Conservation (phyloP, 2,113 vertebrate genomes). For the Mustelus asterias region DNA sequence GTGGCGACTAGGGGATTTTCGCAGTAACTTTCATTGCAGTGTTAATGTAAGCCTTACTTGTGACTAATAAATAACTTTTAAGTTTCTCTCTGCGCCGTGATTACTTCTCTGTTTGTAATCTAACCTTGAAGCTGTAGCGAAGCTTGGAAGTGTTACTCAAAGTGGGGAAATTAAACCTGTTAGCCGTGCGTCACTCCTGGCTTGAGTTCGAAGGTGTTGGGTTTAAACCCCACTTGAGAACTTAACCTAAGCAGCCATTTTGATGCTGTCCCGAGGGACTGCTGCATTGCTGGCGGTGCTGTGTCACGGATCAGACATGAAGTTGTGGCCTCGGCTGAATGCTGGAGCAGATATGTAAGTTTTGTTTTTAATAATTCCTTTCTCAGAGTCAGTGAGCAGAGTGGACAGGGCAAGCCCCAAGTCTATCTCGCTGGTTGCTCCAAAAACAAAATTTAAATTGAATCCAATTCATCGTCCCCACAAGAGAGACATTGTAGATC, state of each 20-base stretch:
- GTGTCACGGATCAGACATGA: not conserved
- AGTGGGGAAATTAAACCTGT: not conserved
- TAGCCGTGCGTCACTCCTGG: not conserved
- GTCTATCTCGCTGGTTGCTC: too few relatives aligned
- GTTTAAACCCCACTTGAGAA: not conserved
- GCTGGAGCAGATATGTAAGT: not conserved
- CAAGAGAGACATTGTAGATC: too few relatives aligned
- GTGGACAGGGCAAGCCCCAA: too few relatives aligned
- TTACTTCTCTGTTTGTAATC: not conserved
- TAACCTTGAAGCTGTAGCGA: too few relatives aligned
- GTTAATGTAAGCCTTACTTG: too few relatives aligned
- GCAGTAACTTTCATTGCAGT: too few relatives aligned
- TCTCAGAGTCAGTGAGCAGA: too few relatives aligned
- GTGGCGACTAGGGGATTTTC: too few relatives aligned
- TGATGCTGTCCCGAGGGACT: not conserved
- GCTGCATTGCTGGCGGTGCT: not conserved
- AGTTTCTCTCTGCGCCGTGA: not conserved
- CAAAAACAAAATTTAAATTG: too few relatives aligned
- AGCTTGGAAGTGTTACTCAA: not conserved
- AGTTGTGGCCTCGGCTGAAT: not conserved
- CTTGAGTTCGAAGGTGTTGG: not conserved
- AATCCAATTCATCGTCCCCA: too few relatives aligned
- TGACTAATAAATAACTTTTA: not conserved
- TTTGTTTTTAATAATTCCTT: too few relatives aligned
- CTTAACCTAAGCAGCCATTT: not conserved